Evolutionary conservation across 2,797 vertebrate species (phyloP).

Genomic region (Pteropus rufus): DNA sequence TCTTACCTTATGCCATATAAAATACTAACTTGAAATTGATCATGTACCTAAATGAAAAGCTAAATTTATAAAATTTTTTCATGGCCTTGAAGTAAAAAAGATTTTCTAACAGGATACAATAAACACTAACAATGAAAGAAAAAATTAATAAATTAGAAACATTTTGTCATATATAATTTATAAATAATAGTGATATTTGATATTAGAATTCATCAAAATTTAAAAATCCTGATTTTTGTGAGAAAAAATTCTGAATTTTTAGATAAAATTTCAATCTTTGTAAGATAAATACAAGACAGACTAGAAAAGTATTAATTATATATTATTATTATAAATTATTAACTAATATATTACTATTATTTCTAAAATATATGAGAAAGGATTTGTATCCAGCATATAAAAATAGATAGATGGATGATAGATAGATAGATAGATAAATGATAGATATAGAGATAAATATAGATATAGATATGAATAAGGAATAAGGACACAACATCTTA

Average conservation of each 20-base stretch:
- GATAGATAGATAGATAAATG: background rate
- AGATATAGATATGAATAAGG: background rate
- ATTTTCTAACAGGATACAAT: background rate
- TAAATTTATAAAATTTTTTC: background rate
- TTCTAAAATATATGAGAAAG: background rate
- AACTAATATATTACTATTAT: background rate
- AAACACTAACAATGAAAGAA: background rate
- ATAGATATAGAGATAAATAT: background rate
- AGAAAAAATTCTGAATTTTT: background rate
- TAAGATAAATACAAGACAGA: background rate
- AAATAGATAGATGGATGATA: no score
- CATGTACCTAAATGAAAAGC: background rate
- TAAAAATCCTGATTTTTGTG: background rate
- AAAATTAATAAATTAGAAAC: background rate
- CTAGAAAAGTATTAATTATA: background rate
- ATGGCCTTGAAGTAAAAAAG: background rate
- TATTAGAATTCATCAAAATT: background rate
- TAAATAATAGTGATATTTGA: background rate
- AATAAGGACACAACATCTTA: background rate
- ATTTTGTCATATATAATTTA: background rate
- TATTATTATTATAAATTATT: background rate
- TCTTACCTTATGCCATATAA: background rate
- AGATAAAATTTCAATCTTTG: no score
- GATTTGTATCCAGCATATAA: background rate
- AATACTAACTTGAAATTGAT: background rate